Conservation (phyloP, 1,140 invertebrate genomes). For the Patella vulgata region DNA sequence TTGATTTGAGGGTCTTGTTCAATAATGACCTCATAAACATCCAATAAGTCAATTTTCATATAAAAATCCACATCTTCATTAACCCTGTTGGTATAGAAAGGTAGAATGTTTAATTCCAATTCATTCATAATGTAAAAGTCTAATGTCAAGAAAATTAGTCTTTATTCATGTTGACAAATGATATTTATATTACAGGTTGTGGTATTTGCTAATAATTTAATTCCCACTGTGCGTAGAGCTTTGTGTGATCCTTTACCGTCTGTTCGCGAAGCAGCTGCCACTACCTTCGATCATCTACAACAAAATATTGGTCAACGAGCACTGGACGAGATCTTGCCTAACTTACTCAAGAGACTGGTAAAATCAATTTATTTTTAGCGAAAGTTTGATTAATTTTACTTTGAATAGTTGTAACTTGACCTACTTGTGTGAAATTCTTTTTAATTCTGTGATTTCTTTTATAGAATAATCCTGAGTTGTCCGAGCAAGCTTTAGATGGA, state of each 20-base stretch:
- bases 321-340: slow-evolving; percentile 96
- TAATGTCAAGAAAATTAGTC: no score
- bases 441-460: slow-evolving; percentile 32
- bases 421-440: background rate
- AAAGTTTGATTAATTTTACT: no score
- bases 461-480: slow-evolving; percentile 77
- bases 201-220: slow-evolving; percentile 84
- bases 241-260: slow-evolving; percentile 92
- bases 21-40: no score
- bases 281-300: slow-evolving; percentile 96
- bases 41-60: no score
- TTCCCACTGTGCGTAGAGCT: slow-evolving; percentile 96
- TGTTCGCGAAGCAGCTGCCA: slow-evolving; percentile 92
- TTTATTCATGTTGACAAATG: no score
- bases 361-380: slow-evolving; percentile 3
- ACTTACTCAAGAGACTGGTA: slow-evolving; percentile 84
- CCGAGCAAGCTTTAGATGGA: slow-evolving; percentile 87
- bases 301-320: slow-evolving; percentile 92
- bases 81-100: no score
- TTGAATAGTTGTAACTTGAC: no score
- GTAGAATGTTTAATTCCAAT: no score
- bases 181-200: slow-evolving; percentile 51
- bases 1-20: no score
- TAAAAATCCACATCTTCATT: no score
- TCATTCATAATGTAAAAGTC: no score